Percentiles rank a stretch among this genome's conserved stretches.
phyloP scores from a whole-genome alignment of 2,113 vertebrate species.

The Callipepla californica region DNA sequence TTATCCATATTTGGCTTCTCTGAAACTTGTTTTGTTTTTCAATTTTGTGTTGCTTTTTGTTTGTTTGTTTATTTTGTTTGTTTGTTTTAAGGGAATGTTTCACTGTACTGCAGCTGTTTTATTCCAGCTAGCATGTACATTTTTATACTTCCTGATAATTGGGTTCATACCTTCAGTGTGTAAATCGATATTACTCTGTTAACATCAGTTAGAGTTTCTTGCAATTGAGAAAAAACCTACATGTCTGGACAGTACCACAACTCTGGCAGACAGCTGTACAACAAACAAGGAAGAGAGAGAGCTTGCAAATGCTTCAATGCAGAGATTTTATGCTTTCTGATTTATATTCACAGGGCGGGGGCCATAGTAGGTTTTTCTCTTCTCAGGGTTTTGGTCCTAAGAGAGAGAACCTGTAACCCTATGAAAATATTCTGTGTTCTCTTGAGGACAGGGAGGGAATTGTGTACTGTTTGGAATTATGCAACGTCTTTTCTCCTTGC shows the following conservation, averaged over 20 bases:
- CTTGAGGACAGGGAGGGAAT: not conserved
- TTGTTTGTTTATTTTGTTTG: not conserved
- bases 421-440: not conserved
- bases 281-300: not conserved
- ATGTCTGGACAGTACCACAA: not conserved
- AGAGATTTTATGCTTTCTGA: not conserved
- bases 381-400: not conserved
- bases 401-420: not conserved
- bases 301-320: slow-evolving; percentile 10
- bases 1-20: not conserved
- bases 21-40: not conserved
- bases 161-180: not conserved
- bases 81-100: not conserved
- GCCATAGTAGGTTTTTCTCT: not conserved
- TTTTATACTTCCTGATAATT: not conserved
- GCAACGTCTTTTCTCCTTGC: not conserved
- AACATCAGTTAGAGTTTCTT: not conserved
- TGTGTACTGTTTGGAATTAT: not conserved
- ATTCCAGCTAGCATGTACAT: not conserved
- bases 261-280: not conserved
- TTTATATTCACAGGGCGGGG: not conserved
- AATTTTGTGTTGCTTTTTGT: not conserved
- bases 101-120: not conserved
- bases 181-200: not conserved
- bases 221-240: not conserved